phyloP scores from a whole-genome alignment of 2,113 vertebrate genomes.

The Eonycteris spelaea region DNA sequence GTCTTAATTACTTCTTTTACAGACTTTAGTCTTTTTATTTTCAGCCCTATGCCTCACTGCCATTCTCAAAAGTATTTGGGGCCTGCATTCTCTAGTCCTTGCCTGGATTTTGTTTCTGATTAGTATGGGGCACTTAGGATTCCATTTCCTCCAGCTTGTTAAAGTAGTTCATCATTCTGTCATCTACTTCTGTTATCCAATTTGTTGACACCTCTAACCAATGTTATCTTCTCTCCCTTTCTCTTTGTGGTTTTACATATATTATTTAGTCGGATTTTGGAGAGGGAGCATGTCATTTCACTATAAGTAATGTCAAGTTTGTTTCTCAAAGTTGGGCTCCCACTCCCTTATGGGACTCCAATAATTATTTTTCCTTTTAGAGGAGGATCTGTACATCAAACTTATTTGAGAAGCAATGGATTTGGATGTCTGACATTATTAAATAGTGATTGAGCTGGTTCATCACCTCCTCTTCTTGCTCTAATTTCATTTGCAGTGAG shows the following conservation, averaged over 20 bases:
- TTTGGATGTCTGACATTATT: background rate
- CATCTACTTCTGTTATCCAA: background rate
- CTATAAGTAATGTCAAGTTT: background rate
- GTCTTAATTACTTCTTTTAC: background rate
- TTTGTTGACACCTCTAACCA: background rate
- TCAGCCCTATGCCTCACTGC: background rate
- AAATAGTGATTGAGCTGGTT: background rate
- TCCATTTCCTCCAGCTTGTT: background rate
- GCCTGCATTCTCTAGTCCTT: background rate
- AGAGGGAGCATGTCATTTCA: background rate
- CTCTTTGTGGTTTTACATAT: background rate
- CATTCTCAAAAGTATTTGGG: background rate
- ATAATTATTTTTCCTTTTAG: background rate
- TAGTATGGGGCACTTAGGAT: background rate
- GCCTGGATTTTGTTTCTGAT: background rate
- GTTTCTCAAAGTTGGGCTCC: background rate
- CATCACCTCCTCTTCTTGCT: background rate
- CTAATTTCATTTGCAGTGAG: background rate
- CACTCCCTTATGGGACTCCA: background rate
- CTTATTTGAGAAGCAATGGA: background rate
- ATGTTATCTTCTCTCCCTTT: background rate
- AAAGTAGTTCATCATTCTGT: background rate
- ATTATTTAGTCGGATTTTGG: background rate
- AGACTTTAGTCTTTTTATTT: background rate
- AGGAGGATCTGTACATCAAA: background rate